Percentiles rank a stretch among this genome's conserved stretches.
These are phyloP conservation scores for Hyles euphorbiae DNA, from an alignment of 1,140 invertebrate species.

Conservation along the genomic window DNA sequence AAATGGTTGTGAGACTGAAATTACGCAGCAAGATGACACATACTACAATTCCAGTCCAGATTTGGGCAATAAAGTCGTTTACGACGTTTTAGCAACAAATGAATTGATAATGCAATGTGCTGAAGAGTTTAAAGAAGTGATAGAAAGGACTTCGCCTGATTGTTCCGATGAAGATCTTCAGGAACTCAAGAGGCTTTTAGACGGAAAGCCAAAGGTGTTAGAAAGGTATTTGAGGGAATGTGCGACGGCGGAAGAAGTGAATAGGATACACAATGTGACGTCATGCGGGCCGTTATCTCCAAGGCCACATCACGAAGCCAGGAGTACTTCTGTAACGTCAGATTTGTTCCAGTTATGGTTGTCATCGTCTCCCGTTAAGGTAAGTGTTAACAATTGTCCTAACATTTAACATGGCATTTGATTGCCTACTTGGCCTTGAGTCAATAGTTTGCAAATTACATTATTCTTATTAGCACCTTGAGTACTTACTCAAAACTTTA, in stretches of 20 bases:
- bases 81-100: constrained; percentile 51
- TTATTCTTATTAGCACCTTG: background rate
- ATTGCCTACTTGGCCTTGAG: too few species aligned
- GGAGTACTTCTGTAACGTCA: constrained; percentile 85
- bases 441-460: background rate
- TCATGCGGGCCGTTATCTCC: constrained; percentile 74
- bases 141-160: constrained; percentile 54
- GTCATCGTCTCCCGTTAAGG: constrained; percentile 83
- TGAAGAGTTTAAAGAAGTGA: constrained; percentile 56
- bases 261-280: constrained; percentile 72
- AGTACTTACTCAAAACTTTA: too few species aligned
- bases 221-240: constrained; percentile 85
- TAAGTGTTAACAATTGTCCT: constrained; percentile 39
- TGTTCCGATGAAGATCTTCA: constrained; percentile 58
- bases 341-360: constrained; percentile 90
- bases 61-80: constrained; percentile 59
- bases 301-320: constrained; percentile 67
- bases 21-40: constrained; percentile 45
- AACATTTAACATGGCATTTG: too few species aligned
- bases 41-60: constrained; percentile 24
- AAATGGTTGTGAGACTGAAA: constrained; percentile 63
- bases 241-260: constrained; percentile 80
- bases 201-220: constrained; percentile 55
- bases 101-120: constrained; percentile 52
- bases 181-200: constrained; percentile 54